Evolutionary conservation across 2,888 invertebrate genomes (phyloP).

Genomic region (Thumatha senex): DNA sequence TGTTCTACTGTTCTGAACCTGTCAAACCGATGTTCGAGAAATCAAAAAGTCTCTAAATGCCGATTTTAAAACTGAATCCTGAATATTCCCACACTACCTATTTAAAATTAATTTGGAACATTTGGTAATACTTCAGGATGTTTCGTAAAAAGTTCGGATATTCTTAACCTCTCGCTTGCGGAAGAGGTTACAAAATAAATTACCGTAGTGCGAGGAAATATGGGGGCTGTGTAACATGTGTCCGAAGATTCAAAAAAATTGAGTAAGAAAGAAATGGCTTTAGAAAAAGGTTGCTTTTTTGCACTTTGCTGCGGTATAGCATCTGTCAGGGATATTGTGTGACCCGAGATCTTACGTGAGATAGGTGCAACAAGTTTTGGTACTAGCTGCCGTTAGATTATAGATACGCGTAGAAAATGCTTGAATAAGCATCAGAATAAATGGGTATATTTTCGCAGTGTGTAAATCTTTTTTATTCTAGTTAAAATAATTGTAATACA

Average conservation of each 20-base stretch:
- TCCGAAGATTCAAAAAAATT: slow-evolving; percentile 36
- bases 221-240: slow-evolving; percentile 55
- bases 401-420: background rate
- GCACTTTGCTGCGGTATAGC: slow-evolving; percentile 53
- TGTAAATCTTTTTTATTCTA: too few species aligned
- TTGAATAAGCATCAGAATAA: too few species aligned
- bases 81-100: slow-evolving; percentile 18
- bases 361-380: slow-evolving; percentile 39
- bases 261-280: slow-evolving; percentile 20
- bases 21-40: too few species aligned
- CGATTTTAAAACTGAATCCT: background rate
- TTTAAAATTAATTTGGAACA: slow-evolving; percentile 15
- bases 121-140: slow-evolving; percentile 41
- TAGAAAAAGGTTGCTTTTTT: slow-evolving; percentile 48
- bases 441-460: too few species aligned
- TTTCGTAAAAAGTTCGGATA: slow-evolving; percentile 62
- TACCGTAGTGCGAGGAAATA: too few species aligned
- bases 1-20: too few species aligned
- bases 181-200: too few species aligned
- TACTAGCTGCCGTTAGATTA: slow-evolving; percentile 4
- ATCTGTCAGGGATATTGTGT: slow-evolving; percentile 75
- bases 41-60: background rate
- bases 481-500: too few species aligned
- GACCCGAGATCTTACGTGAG: slow-evolving; percentile 64
- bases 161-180: too few species aligned